Conservation (phyloP, 2,797 vertebrate genomes). For the Astyanax mexicanus region DNA sequence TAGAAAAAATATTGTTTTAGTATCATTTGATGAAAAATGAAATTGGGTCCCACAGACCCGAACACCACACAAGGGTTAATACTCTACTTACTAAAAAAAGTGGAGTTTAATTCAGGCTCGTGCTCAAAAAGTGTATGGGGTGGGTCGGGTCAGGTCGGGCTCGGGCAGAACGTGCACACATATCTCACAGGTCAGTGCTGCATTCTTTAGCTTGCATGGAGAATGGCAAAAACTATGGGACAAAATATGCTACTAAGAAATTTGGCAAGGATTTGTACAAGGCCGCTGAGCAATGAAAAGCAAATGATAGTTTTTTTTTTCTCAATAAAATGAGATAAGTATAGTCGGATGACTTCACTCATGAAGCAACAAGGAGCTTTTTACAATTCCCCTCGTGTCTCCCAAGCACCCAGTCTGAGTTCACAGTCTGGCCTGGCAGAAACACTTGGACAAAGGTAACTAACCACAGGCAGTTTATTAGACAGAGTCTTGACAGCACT, state of each 20-base stretch:
- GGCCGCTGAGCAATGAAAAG: neutral
- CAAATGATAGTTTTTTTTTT: neutral
- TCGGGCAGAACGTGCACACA: too few relatives aligned
- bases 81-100: too few relatives aligned
- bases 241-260: neutral
- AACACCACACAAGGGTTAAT: too few relatives aligned
- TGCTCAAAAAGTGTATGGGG: too few relatives aligned
- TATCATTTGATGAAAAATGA: too few relatives aligned
- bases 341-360: neutral
- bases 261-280: neutral
- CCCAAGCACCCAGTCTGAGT: constrained; percentile 11
- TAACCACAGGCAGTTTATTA: constrained; percentile 22
- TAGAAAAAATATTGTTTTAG: too few relatives aligned
- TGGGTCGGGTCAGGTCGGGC: too few relatives aligned
- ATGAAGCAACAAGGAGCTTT: neutral
- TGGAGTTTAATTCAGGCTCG: too few relatives aligned
- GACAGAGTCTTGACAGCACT: neutral
- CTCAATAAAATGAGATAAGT: neutral
- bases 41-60: too few relatives aligned
- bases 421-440: constrained; percentile 7
- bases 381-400: constrained; percentile 11
- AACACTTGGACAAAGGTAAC: constrained; percentile 25
- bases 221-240: too few relatives aligned
- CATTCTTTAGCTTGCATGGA: too few relatives aligned
- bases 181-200: too few relatives aligned